Evolutionary conservation across 2,113 vertebrate genomes (phyloP), one percentile per base, ranked within the genome.

Genomic region (Chroicocephalus ridibundus): DNA sequence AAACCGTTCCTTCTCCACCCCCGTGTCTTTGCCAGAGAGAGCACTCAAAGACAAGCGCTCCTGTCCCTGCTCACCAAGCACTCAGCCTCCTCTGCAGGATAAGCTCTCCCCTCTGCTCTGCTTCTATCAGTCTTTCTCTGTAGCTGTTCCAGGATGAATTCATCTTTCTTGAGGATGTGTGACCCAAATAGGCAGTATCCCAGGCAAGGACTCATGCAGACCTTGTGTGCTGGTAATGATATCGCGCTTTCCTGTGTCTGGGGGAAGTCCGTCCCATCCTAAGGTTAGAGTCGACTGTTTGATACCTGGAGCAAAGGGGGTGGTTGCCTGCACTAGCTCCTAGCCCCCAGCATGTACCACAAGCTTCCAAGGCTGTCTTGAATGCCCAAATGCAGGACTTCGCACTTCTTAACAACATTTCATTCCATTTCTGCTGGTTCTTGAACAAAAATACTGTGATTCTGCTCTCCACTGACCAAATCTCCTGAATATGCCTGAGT

Each of bases 291-390:
- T 14, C 88, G 60, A 6, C 24, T 78, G 36, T 77, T 69, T 70
- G 32, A 46, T 74, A 84, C 42, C 46, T 77, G 60, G 27, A 82
- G 57, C 57, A 90, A 70, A 70, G 3, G 2, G 2, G 6, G 6
- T 42, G 34, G 14, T 36, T 93, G 55, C 38, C 31, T 46, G 78
- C 15, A 11, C 34, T 22, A 62, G 12, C 27, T 94, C 46, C 54
- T 46, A 70, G 36, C 6, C 25, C 47, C 6, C 22, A 54, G 10
- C 2, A 1, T 22, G 15, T 61, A 15, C 57, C 51, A 61, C 71
- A 52, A 72, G 26, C 5, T 70, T 13, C 26, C 0, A 0, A 40
- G 29, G 32, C 4, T 5, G 8, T 52, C 34, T 81, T 1, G 0
- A 68, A 75, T 57, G 21, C 6, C 21, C 34, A 69, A 68, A 68